These are phyloP conservation scores for Cactoblastis cactorum DNA, from an alignment of 2,888 invertebrate species.

Conservation along the genomic window DNA sequence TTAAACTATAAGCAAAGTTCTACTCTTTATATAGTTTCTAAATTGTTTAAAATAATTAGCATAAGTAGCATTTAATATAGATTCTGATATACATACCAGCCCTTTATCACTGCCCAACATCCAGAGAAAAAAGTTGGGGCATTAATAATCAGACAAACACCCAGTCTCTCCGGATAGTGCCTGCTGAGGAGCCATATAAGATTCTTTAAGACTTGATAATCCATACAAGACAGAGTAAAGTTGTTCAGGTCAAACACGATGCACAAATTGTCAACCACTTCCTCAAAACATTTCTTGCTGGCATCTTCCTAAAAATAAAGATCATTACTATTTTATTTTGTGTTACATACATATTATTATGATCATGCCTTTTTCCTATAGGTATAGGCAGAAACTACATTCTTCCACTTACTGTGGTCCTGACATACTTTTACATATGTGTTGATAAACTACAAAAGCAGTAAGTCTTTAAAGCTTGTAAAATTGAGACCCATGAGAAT, in stretches of 20 bases:
- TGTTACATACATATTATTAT: too few species aligned
- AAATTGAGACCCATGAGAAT: too few species aligned
- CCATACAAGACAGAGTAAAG: constrained; percentile 88
- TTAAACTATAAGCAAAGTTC: too few species aligned
- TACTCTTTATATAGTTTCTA: too few species aligned
- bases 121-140: constrained; percentile 86
- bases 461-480: too few species aligned
- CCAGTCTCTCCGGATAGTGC: constrained; percentile 88
- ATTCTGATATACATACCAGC: constrained; percentile 81
- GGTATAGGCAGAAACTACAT: too few species aligned
- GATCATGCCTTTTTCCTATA: too few species aligned
- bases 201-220: constrained; percentile 88
- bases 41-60: too few species aligned
- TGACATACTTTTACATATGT: too few species aligned
- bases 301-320: constrained; percentile 82
- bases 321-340: neutral
- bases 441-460: too few species aligned
- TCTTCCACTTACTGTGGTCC: too few species aligned
- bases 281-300: constrained; percentile 88
- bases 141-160: constrained; percentile 87
- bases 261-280: constrained; percentile 87
- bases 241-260: constrained; percentile 88
- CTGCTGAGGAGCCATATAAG: constrained; percentile 87
- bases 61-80: too few species aligned
- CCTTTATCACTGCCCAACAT: constrained; percentile 87